phyloP scores from a whole-genome alignment of 2,113 vertebrate species.

The Tragulus kanchil region DNA sequence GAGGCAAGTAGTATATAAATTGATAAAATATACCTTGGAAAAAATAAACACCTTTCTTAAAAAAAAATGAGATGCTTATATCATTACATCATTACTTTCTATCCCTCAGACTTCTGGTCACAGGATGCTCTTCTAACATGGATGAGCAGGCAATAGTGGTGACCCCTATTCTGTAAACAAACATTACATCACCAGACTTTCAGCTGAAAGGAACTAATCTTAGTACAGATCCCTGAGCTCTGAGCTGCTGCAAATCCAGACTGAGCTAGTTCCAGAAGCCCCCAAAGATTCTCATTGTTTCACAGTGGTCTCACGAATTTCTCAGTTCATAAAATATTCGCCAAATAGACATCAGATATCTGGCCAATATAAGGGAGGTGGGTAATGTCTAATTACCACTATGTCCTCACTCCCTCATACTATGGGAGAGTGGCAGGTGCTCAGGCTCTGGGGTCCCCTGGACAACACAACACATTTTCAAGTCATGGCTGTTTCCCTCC shows the following conservation, averaged over 20 bases:
- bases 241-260: not conserved
- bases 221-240: not conserved
- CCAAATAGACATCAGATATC: not conserved
- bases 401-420: not conserved
- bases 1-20: not conserved
- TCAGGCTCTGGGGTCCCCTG: not conserved
- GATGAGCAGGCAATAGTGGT: not conserved
- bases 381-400: not conserved
- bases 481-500: not conserved
- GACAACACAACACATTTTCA: not conserved
- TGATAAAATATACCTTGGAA: not conserved
- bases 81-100: not conserved
- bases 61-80: not conserved
- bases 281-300: not conserved
- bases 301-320: not conserved
- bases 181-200: not conserved
- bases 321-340: conserved; percentile 10
- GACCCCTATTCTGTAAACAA: not conserved
- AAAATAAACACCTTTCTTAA: not conserved
- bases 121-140: not conserved
- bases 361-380: not conserved
- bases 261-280: not conserved
- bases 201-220: not conserved
- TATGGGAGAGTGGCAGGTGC: not conserved
- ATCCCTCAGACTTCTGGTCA: not conserved